A percentile compares a stretch with the other conserved stretches of the same genome.
phyloP scores from a whole-genome alignment of 2,113 vertebrate genomes.

The Formicarius rufipectus region DNA sequence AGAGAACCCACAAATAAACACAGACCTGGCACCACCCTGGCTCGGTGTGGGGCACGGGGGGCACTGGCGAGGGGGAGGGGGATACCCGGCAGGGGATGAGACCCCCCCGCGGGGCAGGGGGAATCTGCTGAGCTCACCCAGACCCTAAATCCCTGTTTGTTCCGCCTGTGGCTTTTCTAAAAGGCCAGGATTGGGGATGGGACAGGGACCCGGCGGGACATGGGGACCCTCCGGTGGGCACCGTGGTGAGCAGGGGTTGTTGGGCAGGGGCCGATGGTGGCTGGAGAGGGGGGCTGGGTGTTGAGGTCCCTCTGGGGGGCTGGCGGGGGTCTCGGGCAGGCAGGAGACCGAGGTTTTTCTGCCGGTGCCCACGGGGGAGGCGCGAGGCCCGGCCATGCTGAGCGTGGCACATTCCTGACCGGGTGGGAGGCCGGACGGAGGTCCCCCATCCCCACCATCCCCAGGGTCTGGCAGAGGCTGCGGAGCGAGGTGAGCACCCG shows the following conservation, averaged over 20 bases:
- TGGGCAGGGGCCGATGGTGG: not conserved
- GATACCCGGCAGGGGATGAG: not conserved
- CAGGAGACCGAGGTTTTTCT: not conserved
- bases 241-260: not conserved
- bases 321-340: not conserved
- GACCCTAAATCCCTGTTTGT: slow-evolving; percentile 57
- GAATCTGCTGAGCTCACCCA: slow-evolving; percentile 65
- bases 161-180: slow-evolving; percentile 32
- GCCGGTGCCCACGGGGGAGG: not conserved
- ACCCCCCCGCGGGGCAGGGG: not conserved
- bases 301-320: not conserved
- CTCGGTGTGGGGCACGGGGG: rapidly evolving
- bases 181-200: slow-evolving; percentile 21
- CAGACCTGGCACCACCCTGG: not conserved
- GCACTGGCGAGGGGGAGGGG: not conserved
- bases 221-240: not conserved
- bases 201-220: not conserved
- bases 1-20: not conserved
- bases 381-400: not conserved
- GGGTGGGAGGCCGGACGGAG: not conserved
- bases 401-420: slow-evolving; percentile 19
- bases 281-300: too few species aligned
- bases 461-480: not conserved
- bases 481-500: not conserved
- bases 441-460: not conserved